These are phyloP conservation scores for Acleris emargana DNA, from an alignment of 2,888 invertebrate genomes.

Conservation along the genomic window DNA sequence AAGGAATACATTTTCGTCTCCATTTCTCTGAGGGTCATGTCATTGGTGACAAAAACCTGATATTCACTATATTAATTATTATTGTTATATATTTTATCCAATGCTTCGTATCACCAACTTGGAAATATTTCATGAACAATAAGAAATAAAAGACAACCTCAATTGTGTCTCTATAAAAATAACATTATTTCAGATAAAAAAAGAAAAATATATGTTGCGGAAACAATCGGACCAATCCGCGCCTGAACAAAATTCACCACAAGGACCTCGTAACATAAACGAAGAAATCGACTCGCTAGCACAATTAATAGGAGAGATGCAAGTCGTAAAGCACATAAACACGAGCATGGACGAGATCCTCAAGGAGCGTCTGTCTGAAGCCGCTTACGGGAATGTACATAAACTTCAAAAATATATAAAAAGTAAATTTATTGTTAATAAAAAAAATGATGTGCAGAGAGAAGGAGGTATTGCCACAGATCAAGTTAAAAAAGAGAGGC, in stretches of 20 bases:
- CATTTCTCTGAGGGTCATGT: no score
- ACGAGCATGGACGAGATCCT: neutral
- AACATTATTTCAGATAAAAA: neutral
- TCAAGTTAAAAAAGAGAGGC: no score
- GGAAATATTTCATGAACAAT: no score
- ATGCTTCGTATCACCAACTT: no score
- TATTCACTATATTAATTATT: no score
- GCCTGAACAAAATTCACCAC: neutral
- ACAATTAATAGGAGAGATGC: slow-evolving; percentile 1
- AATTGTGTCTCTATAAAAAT: neutral
- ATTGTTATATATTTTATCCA: no score
- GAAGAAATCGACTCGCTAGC: neutral
- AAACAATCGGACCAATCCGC: neutral
- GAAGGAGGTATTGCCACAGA: no score
- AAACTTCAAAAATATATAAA: no score
- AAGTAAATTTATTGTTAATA: neutral
- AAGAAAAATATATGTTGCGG: neutral
- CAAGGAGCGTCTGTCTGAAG: neutral
- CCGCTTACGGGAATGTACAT: no score
- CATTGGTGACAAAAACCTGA: no score
- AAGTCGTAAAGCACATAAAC: neutral
- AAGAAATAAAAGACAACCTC: no score
- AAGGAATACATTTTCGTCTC: no score
- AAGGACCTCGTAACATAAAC: neutral
- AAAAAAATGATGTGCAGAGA: neutral